A percentile compares a stretch with the other conserved stretches of the same genome.
These are phyloP conservation scores for Phyllostomus discolor DNA, from an alignment of 2,113 vertebrate genomes.

Conservation along the genomic window DNA sequence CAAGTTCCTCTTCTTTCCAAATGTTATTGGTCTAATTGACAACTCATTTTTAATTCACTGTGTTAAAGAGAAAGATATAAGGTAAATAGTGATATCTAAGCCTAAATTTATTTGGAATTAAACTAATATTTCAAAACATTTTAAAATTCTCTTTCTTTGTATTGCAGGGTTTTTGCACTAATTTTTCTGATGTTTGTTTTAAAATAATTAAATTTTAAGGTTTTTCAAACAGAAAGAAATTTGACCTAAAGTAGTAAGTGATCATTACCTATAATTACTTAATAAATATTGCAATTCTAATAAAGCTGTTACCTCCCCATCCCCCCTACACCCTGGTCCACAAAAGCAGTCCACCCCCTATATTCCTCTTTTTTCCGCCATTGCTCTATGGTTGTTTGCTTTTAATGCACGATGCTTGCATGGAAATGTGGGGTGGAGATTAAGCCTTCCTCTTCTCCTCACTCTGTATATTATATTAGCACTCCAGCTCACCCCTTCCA, in stretches of 20 bases:
- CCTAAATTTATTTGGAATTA: slow-evolving; percentile 30
- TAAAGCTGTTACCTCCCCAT: not conserved
- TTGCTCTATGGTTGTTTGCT: not conserved
- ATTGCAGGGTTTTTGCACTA: not conserved
- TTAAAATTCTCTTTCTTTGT: not conserved
- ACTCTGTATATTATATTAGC: too few species aligned
- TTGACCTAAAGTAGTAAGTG: not conserved
- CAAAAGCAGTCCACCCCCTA: too few species aligned
- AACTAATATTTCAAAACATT: slow-evolving; percentile 39
- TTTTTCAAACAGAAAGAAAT: not conserved
- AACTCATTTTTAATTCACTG: slow-evolving; percentile 2
- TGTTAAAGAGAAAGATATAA: slow-evolving; percentile 1
- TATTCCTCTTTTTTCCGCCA: not conserved
- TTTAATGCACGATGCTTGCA: not conserved
- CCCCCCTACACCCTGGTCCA: not conserved
- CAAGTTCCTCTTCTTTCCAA: not conserved
- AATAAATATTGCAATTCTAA: not conserved
- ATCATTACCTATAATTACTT: not conserved
- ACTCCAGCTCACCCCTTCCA: not conserved
- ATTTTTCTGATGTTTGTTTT: not conserved
- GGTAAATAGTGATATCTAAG: not conserved
- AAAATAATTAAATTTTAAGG: not conserved
- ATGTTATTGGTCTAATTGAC: slow-evolving; percentile 2
- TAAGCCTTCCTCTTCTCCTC: not conserved
- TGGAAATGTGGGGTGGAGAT: not conserved